Evolutionary conservation across 2,888 invertebrate species (phyloP).

Genomic region (Philaethria dido): DNA sequence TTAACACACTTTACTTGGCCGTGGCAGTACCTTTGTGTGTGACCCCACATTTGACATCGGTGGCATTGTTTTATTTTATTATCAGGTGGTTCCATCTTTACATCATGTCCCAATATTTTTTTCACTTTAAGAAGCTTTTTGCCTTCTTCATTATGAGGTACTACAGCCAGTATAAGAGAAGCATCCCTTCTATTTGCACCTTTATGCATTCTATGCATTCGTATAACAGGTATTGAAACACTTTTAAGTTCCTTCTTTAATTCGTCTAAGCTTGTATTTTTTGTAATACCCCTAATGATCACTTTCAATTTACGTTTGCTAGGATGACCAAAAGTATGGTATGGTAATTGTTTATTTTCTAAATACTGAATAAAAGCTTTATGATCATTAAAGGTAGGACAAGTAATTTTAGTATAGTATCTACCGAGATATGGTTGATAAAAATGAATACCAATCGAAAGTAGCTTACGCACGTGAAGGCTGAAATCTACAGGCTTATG

Average conservation of each 20-base stretch:
- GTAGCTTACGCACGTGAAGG: constrained; percentile 52
- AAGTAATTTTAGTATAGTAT: constrained; percentile 55
- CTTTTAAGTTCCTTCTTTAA: constrained; percentile 56
- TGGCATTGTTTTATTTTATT: constrained; percentile 62
- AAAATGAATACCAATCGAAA: constrained; percentile 53
- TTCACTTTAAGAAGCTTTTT: constrained; percentile 53
- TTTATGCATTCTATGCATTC: constrained; percentile 62
- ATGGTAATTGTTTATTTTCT: constrained; percentile 57
- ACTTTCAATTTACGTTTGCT: constrained; percentile 61
- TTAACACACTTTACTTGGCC: constrained; percentile 65
- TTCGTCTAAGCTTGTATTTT: constrained; percentile 50
- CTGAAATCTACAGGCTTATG: constrained; percentile 54
- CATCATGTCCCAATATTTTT: constrained; percentile 53
- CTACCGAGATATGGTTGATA: constrained; percentile 50
- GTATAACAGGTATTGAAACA: constrained; percentile 56
- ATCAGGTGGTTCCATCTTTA: constrained; percentile 61
- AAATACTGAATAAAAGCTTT: constrained; percentile 56
- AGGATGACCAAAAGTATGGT: constrained; percentile 64
- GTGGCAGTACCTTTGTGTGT: constrained; percentile 66
- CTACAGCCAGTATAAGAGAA: constrained; percentile 57
- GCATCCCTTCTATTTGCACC: constrained; percentile 48
- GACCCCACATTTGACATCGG: constrained; percentile 73
- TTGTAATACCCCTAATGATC: constrained; percentile 61
- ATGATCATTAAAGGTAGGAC: constrained; percentile 55
- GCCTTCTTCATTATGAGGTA: constrained; percentile 56